Conservation (phyloP, 1,140 invertebrate genomes). For the Drosophila neocordata region DNA sequence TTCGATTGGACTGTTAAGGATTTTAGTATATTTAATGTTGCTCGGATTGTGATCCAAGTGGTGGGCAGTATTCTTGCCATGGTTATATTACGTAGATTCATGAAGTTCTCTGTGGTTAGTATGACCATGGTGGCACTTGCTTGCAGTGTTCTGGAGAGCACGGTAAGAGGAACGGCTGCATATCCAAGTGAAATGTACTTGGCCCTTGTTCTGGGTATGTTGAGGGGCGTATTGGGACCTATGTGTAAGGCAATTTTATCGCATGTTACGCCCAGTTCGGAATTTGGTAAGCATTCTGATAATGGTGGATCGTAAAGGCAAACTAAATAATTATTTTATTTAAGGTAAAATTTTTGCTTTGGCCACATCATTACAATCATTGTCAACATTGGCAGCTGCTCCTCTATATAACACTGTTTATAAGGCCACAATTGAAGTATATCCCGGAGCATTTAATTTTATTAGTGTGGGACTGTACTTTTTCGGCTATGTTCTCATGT, state of each 20-base stretch:
- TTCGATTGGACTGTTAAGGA: slow-evolving; percentile 87
- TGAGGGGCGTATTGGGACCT: slow-evolving; percentile 85
- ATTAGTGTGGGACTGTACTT: slow-evolving; percentile 81
- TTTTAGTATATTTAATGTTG: slow-evolving; percentile 85
- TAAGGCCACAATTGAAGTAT: slow-evolving; percentile 83
- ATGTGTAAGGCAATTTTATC: slow-evolving; percentile 87
- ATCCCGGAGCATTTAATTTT: slow-evolving; percentile 85
- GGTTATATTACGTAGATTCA: slow-evolving; percentile 83
- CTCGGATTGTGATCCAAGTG: slow-evolving; percentile 82
- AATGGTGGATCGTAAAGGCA: neutral
- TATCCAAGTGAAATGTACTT: slow-evolving; percentile 87
- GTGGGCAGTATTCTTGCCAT: slow-evolving; percentile 84
- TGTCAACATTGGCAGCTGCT: slow-evolving; percentile 85
- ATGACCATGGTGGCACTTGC: slow-evolving; percentile 68
- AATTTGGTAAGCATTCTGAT: slow-evolving; percentile 85
- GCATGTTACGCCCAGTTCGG: slow-evolving; percentile 86
- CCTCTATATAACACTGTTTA: slow-evolving; percentile 87
- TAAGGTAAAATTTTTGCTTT: slow-evolving; percentile 86
- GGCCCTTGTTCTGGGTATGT: slow-evolving; percentile 83
- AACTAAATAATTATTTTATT: neutral
- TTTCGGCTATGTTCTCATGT: slow-evolving; percentile 82
- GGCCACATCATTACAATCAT: slow-evolving; percentile 86
- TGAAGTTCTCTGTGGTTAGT: slow-evolving; percentile 63
- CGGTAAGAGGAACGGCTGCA: slow-evolving; percentile 84
- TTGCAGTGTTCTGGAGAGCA: slow-evolving; percentile 82